Percentiles rank a stretch among this genome's conserved stretches.
phyloP scores from a whole-genome alignment of 23 tunicate genomes.

The Halocynthia aurantium region DNA sequence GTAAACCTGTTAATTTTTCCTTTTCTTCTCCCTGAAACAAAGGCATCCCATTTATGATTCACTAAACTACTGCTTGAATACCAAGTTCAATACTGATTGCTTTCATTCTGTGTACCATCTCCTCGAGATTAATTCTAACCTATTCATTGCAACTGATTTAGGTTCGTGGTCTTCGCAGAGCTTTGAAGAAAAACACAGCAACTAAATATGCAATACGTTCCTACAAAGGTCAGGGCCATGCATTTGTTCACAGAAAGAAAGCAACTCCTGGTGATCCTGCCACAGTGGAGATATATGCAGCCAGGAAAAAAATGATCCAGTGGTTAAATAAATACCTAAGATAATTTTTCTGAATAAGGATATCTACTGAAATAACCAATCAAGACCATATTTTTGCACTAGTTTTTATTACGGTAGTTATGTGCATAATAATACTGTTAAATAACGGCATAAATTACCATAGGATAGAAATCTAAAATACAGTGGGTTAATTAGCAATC shows the following conservation, averaged over 20 bases:
- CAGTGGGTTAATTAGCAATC: too few species aligned
- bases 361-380: too few species aligned
- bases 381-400: too few species aligned
- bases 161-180: neutral
- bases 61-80: neutral
- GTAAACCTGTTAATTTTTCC: too few species aligned
- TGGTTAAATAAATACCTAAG: neutral
- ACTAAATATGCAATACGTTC: constrained; percentile 8
- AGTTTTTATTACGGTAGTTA: too few species aligned
- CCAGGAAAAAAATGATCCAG: constrained; percentile 13
- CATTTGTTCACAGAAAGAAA: constrained; percentile 8
- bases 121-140: neutral
- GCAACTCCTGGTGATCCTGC: constrained; percentile 9
- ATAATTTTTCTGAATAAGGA: neutral
- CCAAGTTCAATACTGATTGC: neutral
- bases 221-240: constrained; percentile 10
- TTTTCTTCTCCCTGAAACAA: too few species aligned
- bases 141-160: neutral
- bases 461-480: too few species aligned
- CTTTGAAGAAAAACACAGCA: neutral
- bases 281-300: constrained; percentile 9
- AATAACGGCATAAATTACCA: too few species aligned
- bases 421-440: too few species aligned
- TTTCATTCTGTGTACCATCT: neutral
- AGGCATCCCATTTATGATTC: too few species aligned